phyloP scores from a whole-genome alignment of 2,888 invertebrate species.

The Anagyrus pseudococci region DNA sequence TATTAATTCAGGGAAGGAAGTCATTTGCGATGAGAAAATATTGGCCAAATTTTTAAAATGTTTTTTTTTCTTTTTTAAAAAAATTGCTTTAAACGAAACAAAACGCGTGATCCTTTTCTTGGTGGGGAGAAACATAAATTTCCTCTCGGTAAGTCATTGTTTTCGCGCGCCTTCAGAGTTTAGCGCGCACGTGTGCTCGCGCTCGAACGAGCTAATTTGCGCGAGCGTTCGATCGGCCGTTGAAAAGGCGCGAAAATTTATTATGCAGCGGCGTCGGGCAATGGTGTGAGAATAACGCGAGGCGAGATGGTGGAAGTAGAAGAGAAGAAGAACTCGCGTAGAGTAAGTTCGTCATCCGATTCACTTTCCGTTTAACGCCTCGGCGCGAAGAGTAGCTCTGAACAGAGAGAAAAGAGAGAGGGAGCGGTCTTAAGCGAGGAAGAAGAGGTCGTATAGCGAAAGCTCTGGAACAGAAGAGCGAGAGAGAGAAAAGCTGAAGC shows the following conservation, averaged over 20 bases:
- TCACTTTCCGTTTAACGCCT: slow-evolving; percentile 38
- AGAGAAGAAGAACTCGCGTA: slow-evolving; percentile 20
- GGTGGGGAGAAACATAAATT: too few species aligned
- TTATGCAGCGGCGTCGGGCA: slow-evolving; percentile 19
- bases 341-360: slow-evolving; percentile 35
- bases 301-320: neutral
- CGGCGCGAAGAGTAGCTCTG: neutral
- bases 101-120: too few species aligned
- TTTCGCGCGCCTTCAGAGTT: too few species aligned
- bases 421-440: slow-evolving; percentile 1
- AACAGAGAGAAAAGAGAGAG: slow-evolving; percentile 6
- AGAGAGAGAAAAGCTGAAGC: slow-evolving; percentile 26
- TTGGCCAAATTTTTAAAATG: too few species aligned
- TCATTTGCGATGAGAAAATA: too few species aligned
- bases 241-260: slow-evolving; percentile 33
- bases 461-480: slow-evolving; percentile 21
- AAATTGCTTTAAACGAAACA: too few species aligned
- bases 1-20: too few species aligned
- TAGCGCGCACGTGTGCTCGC: too few species aligned
- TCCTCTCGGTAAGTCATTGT: too few species aligned
- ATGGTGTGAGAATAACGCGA: too few species aligned
- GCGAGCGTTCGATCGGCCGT: slow-evolving; percentile 30
- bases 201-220: too few species aligned
- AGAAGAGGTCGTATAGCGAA: slow-evolving; percentile 26
- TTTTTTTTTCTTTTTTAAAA: too few species aligned